phyloP scores from a whole-genome alignment of 2,888 invertebrate species.

The Thumatha senex region DNA sequence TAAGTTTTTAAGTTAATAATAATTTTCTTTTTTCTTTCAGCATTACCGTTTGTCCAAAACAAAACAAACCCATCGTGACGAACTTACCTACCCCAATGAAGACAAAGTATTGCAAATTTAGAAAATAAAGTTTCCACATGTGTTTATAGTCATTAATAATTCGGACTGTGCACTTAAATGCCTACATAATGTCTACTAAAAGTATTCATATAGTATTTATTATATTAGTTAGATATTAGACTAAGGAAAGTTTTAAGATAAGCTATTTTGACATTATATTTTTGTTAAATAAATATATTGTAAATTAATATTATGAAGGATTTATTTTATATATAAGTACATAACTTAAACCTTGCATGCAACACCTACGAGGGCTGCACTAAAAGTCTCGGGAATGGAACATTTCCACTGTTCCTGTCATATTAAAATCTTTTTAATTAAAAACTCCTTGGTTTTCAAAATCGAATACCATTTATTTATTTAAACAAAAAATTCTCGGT shows the following conservation, averaged over 20 bases:
- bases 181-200: constrained; percentile 47
- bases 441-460: no score
- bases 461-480: no score
- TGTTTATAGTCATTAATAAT: not conserved
- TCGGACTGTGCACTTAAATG: constrained; percentile 34
- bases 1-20: not conserved
- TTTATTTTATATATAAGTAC: not conserved
- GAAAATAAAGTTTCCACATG: constrained; percentile 29
- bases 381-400: no score
- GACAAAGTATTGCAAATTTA: constrained; percentile 69
- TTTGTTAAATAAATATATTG: constrained; percentile 1
- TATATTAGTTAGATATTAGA: constrained; percentile 21
- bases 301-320: not conserved
- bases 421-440: no score
- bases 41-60: constrained; percentile 87
- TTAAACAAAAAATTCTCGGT: no score
- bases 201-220: constrained; percentile 56
- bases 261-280: not conserved
- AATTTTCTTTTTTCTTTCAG: constrained; percentile 69
- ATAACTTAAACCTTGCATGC: no score
- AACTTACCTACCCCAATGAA: constrained; percentile 82
- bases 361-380: no score
- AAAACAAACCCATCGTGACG: constrained; percentile 85
- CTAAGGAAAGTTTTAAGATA: not conserved
- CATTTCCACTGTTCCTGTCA: no score